Percentiles rank a stretch among this genome's conserved stretches.
Conservation (phyloP, 2,797 vertebrate species). For the Anniella stebbinsi region DNA sequence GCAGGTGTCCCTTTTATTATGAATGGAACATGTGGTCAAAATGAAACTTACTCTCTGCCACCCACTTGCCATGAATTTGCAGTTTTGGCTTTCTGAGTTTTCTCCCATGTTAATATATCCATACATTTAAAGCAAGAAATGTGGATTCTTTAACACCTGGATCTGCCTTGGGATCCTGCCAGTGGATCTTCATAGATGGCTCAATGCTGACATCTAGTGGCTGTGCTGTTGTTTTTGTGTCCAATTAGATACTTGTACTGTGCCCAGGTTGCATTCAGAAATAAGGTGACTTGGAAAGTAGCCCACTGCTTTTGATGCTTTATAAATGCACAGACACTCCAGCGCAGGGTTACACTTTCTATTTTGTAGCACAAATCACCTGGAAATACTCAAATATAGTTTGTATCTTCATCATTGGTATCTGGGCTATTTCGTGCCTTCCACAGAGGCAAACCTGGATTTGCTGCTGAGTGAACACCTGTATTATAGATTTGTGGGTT, state of each 20-base stretch:
- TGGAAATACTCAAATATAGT: not conserved
- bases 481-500: not conserved
- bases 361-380: not conserved
- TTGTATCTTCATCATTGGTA: not conserved
- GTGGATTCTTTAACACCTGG: not conserved
- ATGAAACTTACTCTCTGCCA: not conserved
- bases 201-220: constrained; percentile 70
- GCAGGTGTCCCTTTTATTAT: not conserved
- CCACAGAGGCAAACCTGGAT: not conserved
- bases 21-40: not conserved
- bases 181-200: not conserved
- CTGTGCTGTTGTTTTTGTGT: not conserved
- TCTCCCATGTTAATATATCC: not conserved
- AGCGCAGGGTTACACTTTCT: not conserved
- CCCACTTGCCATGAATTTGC: not conserved
- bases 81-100: not conserved
- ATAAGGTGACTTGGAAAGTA: not conserved
- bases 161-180: not conserved
- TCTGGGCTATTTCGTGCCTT: not conserved
- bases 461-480: not conserved
- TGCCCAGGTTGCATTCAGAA: not conserved
- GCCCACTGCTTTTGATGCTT: not conserved
- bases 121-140: not conserved
- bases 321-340: not conserved
- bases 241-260: not conserved